Conservation (phyloP, 2,888 invertebrate species). For the Ichneumon xanthorius region DNA sequence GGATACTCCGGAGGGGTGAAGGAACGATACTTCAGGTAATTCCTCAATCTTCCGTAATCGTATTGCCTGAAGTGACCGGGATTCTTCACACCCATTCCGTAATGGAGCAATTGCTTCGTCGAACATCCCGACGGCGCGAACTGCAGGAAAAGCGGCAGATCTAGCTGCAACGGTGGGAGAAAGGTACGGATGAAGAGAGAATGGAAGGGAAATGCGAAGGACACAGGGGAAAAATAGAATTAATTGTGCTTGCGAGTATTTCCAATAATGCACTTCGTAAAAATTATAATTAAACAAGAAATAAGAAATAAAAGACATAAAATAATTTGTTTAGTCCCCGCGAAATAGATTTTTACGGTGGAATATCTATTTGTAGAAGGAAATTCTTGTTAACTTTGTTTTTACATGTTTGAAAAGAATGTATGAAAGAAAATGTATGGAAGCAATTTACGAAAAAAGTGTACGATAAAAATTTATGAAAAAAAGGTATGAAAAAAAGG, state of each 20-base stretch:
- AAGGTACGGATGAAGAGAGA: background rate
- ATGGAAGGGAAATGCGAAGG: no score
- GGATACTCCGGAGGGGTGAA: slow-evolving; percentile 84
- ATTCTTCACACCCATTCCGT: slow-evolving; percentile 21
- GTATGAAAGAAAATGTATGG: no score
- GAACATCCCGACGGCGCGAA: slow-evolving; percentile 55
- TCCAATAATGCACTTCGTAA: no score
- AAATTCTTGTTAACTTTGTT: background rate
- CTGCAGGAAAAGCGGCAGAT: slow-evolving; percentile 19
- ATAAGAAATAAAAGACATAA: no score
- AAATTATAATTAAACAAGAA: no score
- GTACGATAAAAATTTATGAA: background rate
- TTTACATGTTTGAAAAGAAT: no score
- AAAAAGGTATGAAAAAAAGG: background rate
- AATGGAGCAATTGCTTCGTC: slow-evolving; percentile 52
- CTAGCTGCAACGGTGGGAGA: slow-evolving; percentile 8
- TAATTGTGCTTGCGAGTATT: no score
- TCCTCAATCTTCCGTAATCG: slow-evolving; percentile 82
- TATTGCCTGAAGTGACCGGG: slow-evolving; percentile 38
- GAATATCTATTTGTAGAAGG: background rate
- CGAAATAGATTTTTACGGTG: no score
- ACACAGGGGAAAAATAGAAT: no score
- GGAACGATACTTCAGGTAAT: slow-evolving; percentile 78
- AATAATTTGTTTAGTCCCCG: no score
- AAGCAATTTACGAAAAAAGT: background rate